phyloP scores from a whole-genome alignment of 2,113 vertebrate genomes.

The Lamprologus sp. region DNA sequence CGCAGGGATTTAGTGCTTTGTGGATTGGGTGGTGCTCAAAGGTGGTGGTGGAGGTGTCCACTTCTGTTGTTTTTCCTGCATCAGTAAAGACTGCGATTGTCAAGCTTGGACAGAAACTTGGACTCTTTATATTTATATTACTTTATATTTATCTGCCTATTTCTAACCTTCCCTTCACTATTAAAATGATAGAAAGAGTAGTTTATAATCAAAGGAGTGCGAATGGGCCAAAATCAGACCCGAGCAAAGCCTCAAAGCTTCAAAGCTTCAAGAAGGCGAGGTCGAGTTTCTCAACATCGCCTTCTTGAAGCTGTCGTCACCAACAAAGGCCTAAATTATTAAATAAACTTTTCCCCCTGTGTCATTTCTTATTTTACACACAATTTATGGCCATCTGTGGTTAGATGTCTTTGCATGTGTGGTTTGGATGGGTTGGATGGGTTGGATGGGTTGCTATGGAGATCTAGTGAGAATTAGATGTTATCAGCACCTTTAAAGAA shows the following conservation, averaged over 20 bases:
- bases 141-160: not conserved
- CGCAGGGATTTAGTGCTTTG: not conserved
- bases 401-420: not conserved
- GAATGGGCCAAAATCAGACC: not conserved
- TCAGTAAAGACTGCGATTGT: not conserved
- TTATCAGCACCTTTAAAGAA: not conserved
- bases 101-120: not conserved
- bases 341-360: not conserved
- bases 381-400: not conserved
- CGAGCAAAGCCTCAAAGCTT: not conserved
- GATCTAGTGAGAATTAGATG: not conserved
- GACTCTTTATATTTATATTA: too few species aligned
- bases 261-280: not conserved
- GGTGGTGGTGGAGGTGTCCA: not conserved
- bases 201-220: not conserved
- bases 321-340: not conserved
- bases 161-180: not conserved
- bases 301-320: not conserved
- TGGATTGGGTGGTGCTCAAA: not conserved
- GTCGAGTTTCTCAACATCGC: too few species aligned
- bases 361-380: not conserved
- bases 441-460: not conserved
- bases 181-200: rapidly evolving
- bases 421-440: not conserved
- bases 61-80: not conserved